A percentile compares a stretch with the other conserved stretches of the same genome.
Conservation (phyloP, 2,888 invertebrate species). For the Noctua janthina region DNA sequence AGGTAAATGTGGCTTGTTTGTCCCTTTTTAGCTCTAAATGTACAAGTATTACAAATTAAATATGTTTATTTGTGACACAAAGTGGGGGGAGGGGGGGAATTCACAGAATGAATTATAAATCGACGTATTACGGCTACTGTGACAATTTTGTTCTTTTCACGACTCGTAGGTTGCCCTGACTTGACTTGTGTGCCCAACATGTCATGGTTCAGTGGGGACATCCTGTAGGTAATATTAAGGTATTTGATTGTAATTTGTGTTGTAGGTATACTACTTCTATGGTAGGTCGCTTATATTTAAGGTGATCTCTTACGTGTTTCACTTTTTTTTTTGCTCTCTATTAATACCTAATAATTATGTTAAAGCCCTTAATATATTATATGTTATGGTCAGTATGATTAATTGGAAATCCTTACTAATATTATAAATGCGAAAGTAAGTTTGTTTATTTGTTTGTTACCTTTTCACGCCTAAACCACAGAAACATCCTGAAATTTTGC, state of each 20-base stretch:
- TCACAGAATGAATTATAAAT: too few relatives aligned
- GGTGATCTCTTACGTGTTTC: neutral
- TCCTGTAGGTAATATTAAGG: neutral
- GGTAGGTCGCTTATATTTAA: neutral
- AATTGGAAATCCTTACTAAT: neutral
- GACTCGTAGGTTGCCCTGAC: neutral
- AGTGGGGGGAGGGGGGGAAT: too few relatives aligned
- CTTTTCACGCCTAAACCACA: too few relatives aligned
- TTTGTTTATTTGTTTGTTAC: too few relatives aligned
- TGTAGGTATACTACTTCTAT: neutral
- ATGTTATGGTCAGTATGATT: slow-evolving; percentile 3
- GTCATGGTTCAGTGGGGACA: neutral
- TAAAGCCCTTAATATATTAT: neutral
- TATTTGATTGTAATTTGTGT: neutral
- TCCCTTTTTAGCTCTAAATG: neutral
- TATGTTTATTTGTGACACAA: too few relatives aligned
- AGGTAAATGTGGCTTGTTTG: too few relatives aligned
- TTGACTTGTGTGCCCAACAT: neutral
- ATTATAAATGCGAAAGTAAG: too few relatives aligned
- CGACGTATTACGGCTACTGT: neutral
- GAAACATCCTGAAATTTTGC: too few relatives aligned
- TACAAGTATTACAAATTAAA: neutral
- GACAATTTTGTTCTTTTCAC: neutral
- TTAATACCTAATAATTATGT: slow-evolving; percentile 8
- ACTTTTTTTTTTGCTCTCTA: slow-evolving; percentile 12